Evolutionary conservation across 2,797 vertebrate genomes (phyloP).

Genomic region (Triplophysa yarkandensis): DNA sequence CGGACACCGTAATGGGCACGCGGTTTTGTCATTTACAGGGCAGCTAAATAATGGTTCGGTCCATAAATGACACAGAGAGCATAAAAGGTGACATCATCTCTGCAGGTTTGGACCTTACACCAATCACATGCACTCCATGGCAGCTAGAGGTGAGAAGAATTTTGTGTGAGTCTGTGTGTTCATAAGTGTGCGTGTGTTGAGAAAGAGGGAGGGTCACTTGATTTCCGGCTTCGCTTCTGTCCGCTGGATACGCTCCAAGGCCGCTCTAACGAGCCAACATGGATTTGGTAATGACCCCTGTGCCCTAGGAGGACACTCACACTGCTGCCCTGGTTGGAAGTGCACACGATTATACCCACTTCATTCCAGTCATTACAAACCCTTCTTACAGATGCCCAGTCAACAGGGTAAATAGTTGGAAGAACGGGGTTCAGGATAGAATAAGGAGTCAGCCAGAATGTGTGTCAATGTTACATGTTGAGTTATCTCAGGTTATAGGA

Average conservation of each 20-base stretch:
- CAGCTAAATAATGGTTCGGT: slow-evolving; percentile 36
- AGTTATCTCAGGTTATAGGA: background rate
- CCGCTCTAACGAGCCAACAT: slow-evolving; percentile 72
- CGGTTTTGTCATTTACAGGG: slow-evolving; percentile 43
- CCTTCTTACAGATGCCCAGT: slow-evolving; percentile 51
- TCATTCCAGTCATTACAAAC: slow-evolving; percentile 50
- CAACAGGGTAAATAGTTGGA: slow-evolving; percentile 45
- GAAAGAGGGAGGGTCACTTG: slow-evolving; percentile 53
- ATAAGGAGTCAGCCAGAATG: slow-evolving; percentile 11
- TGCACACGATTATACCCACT: slow-evolving; percentile 39
- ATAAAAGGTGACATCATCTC: slow-evolving; percentile 55
- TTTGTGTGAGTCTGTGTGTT: slow-evolving; percentile 20
- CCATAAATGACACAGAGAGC: slow-evolving; percentile 36
- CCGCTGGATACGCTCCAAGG: slow-evolving; percentile 70
- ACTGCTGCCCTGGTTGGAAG: slow-evolving; percentile 57
- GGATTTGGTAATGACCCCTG: slow-evolving; percentile 61
- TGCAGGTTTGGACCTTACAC: slow-evolving; percentile 48
- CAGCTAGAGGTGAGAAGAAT: slow-evolving; percentile 58
- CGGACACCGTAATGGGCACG: slow-evolving; percentile 19
- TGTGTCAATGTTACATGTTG: slow-evolving; percentile 6
- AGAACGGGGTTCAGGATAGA: slow-evolving; percentile 7
- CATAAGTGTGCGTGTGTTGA: slow-evolving; percentile 36
- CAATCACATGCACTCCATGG: slow-evolving; percentile 49
- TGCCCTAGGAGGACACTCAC: slow-evolving; percentile 59
- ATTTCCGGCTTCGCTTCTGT: slow-evolving; percentile 51